A percentile compares a stretch with the other conserved stretches of the same genome.
Evolutionary conservation across 2,888 invertebrate genomes (phyloP).

Genomic region (Spilosoma lubricipeda): DNA sequence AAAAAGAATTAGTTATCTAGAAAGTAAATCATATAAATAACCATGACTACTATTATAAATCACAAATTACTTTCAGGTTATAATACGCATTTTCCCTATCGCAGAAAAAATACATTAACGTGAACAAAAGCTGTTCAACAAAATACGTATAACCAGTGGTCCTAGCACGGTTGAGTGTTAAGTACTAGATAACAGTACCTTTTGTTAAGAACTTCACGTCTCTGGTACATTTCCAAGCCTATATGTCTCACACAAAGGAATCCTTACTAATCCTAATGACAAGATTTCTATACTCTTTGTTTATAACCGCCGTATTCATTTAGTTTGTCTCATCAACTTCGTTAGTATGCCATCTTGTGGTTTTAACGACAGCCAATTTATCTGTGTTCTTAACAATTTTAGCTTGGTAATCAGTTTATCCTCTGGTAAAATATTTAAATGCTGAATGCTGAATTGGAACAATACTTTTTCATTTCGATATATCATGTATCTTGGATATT

Average conservation of each 20-base stretch:
- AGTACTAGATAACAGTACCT: neutral
- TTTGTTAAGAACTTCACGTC: neutral
- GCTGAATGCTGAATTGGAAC: neutral
- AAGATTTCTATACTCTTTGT: neutral
- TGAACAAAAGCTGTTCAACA: neutral
- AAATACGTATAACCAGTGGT: neutral
- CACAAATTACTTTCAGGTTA: no score
- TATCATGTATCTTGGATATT: neutral
- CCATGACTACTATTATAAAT: no score
- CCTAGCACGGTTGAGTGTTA: neutral
- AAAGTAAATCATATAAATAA: no score
- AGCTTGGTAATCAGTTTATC: neutral
- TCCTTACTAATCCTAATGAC: neutral
- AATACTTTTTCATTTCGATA: neutral
- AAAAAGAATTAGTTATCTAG: no score
- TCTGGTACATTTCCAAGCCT: neutral
- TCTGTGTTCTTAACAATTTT: neutral
- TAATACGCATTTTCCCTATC: neutral
- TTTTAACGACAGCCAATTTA: neutral
- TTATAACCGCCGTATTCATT: neutral
- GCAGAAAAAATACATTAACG: neutral
- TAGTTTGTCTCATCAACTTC: neutral
- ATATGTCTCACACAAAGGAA: neutral
- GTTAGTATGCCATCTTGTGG: neutral
- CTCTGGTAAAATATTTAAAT: neutral